Conservation (phyloP, 2,113 vertebrate species). For the Echinops telfairi region DNA sequence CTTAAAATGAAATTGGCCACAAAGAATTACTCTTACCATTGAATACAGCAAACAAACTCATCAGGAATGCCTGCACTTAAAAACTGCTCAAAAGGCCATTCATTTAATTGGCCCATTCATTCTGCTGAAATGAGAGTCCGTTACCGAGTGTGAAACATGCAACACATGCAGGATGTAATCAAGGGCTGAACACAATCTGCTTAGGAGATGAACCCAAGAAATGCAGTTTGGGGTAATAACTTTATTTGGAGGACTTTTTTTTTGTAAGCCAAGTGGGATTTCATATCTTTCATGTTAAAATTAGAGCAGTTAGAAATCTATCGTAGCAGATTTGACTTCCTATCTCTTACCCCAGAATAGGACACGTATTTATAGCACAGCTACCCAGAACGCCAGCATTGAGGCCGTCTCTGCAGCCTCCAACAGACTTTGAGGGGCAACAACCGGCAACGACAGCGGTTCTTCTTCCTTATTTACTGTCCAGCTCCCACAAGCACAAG, state of each 20-base stretch:
- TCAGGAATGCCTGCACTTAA: slow-evolving; percentile 74
- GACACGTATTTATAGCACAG: slow-evolving; percentile 9
- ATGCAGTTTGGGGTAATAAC: slow-evolving; percentile 75
- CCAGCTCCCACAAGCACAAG: background rate
- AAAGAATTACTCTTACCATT: slow-evolving; percentile 77
- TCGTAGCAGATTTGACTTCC: slow-evolving; percentile 64
- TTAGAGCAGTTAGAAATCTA: slow-evolving; percentile 65
- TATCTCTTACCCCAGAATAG: slow-evolving; percentile 7
- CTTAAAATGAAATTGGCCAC: slow-evolving; percentile 78
- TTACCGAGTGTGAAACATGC: slow-evolving; percentile 72
- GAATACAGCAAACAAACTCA: slow-evolving; percentile 79
- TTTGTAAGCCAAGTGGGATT: slow-evolving; percentile 67
- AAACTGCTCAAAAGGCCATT: slow-evolving; percentile 78
- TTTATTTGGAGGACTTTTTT: slow-evolving; percentile 79
- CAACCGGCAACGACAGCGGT: background rate
- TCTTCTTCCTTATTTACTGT: background rate
- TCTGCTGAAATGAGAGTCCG: slow-evolving; percentile 77
- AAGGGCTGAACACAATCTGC: slow-evolving; percentile 79
- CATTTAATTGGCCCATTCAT: slow-evolving; percentile 81
- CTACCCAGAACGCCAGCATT: background rate
- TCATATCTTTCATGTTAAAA: slow-evolving; percentile 78
- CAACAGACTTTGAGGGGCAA: background rate
- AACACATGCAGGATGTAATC: slow-evolving; percentile 77
- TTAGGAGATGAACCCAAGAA: slow-evolving; percentile 77
- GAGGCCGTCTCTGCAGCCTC: background rate